Percentiles rank a stretch among this genome's conserved stretches.
phyloP scores from a whole-genome alignment of 2,113 vertebrate genomes.

The Dromiciops gliroides region DNA sequence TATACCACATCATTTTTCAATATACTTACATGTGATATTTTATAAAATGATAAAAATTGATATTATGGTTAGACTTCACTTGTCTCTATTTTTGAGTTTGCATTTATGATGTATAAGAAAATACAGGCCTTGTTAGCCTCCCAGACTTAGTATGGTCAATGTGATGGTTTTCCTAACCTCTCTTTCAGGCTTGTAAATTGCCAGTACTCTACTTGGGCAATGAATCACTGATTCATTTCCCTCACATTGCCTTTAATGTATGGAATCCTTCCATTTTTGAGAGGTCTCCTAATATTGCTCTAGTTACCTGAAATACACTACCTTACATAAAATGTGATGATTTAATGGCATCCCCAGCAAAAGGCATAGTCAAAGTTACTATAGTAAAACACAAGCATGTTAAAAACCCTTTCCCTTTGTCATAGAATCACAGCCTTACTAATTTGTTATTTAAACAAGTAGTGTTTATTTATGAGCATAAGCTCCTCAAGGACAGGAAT shows the following conservation, averaged over 20 bases:
- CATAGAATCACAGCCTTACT: neutral
- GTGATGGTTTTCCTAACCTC: conserved; percentile 7
- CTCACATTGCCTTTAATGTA: neutral
- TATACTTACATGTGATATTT: neutral
- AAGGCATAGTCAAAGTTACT: neutral
- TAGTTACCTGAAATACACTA: neutral
- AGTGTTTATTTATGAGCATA: conserved; percentile 30
- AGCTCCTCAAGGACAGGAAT: neutral
- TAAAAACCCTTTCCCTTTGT: neutral
- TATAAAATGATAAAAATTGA: neutral
- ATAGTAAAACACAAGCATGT: neutral
- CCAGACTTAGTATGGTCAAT: conserved; percentile 20
- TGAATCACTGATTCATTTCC: neutral
- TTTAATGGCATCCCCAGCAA: conserved; percentile 38
- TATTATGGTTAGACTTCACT: conserved; percentile 32
- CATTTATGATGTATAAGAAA: conserved; percentile 45
- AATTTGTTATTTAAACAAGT: conserved; percentile 29
- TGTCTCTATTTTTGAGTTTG: conserved; percentile 7
- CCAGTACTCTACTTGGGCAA: neutral
- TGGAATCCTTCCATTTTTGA: conserved; percentile 1
- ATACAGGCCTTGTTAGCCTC: conserved; percentile 31
- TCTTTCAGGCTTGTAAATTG: neutral
- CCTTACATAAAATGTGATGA: conserved; percentile 13
- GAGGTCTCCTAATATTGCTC: conserved; percentile 17
- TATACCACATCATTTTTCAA: too few species aligned